These are phyloP conservation scores for Ephestia elutella DNA, from an alignment of 1,140 invertebrate species.

Conservation along the genomic window DNA sequence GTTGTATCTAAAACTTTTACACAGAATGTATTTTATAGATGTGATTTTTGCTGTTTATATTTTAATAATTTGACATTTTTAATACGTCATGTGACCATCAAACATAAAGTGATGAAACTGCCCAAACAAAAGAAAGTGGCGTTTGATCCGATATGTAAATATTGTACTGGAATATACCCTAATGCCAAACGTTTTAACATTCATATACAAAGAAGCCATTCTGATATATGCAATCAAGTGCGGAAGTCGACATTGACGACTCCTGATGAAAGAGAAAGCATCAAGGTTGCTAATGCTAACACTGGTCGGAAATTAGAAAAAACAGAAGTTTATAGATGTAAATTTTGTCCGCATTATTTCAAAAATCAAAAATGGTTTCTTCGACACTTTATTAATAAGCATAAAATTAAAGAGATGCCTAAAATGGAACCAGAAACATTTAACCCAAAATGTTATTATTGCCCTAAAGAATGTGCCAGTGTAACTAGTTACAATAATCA, in stretches of 20 bases:
- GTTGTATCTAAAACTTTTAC: background rate
- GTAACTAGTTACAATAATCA: background rate
- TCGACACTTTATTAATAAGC: background rate
- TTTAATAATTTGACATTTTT: background rate
- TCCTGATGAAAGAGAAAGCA: background rate
- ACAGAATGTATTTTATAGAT: background rate
- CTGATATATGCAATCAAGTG: background rate
- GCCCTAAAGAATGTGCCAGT: background rate
- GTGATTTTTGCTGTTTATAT: background rate
- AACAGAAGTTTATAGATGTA: slow-evolving; percentile 5
- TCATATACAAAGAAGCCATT: background rate
- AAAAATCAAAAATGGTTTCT: background rate
- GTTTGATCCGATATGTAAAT: slow-evolving; percentile 24
- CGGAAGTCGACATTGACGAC: background rate
- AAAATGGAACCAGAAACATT: background rate
- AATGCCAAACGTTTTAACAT: background rate
- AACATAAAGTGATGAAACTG: slow-evolving; percentile 4
- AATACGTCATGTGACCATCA: background rate
- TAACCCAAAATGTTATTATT: slow-evolving; percentile 6
- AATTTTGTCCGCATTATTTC: background rate
- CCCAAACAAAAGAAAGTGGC: slow-evolving; percentile 15
- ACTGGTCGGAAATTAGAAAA: no score
- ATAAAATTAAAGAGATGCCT: slow-evolving; percentile 2
- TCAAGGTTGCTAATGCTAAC: no score
- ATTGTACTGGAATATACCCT: background rate